These are phyloP conservation scores for Drosophila prostipennis DNA, from an alignment of 2,888 invertebrate genomes.

Conservation along the genomic window DNA sequence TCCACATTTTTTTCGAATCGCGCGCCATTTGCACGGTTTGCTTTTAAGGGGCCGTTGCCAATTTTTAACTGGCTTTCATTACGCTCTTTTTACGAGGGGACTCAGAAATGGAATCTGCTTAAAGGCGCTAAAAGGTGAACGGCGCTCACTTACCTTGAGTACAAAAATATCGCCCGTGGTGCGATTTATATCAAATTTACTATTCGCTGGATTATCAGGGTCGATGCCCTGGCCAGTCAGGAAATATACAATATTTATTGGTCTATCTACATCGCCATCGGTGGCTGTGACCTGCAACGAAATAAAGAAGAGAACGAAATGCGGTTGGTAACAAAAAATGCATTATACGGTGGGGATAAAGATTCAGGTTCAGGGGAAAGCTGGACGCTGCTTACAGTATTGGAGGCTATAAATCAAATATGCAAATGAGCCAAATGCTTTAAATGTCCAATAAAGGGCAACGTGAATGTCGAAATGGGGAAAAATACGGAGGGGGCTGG, in stretches of 20 bases:
- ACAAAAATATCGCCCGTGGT: slow-evolving; percentile 98
- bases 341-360: slow-evolving; percentile 11
- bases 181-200: slow-evolving; percentile 98
- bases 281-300: slow-evolving; percentile 94
- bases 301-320: slow-evolving; percentile 8
- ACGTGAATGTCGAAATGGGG: slow-evolving; percentile 27
- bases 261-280: slow-evolving; percentile 98
- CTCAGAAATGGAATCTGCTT: slow-evolving; percentile 40
- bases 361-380: slow-evolving; percentile 5
- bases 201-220: slow-evolving; percentile 96
- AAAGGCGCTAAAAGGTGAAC: slow-evolving; percentile 3
- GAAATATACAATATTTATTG: slow-evolving; percentile 97
- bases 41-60: slow-evolving; percentile 1
- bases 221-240: slow-evolving; percentile 98
- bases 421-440: slow-evolving; percentile 75
- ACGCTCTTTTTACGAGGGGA: slow-evolving; percentile 27
- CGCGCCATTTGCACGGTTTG: slow-evolving; percentile 33
- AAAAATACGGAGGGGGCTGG: slow-evolving; percentile 3
- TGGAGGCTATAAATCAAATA: slow-evolving; percentile 76
- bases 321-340: slow-evolving; percentile 27
- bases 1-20: slow-evolving; percentile 6
- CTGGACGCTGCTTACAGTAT: slow-evolving; percentile 70
- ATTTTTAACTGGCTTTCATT: slow-evolving; percentile 42
- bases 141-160: slow-evolving; percentile 90
- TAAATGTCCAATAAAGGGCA: slow-evolving; percentile 77